Evolutionary conservation across 23 tunicate species (phyloP).

Genomic region (Clavelina lepadiformis): DNA sequence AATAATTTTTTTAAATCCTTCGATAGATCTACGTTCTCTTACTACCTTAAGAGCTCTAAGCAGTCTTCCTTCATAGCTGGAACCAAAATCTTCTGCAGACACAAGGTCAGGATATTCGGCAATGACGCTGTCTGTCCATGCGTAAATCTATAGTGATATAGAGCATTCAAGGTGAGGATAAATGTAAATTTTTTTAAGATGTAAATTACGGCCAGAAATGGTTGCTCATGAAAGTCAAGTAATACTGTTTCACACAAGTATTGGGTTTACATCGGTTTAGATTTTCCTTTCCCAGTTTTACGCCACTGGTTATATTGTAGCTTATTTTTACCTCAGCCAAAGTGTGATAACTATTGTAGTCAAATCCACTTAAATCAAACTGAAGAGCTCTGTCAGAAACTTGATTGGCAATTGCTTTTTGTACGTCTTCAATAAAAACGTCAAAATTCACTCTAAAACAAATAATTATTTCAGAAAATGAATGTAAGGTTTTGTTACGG

Average conservation of each 20-base stretch:
- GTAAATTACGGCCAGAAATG: too few relatives aligned
- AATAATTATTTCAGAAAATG: background rate
- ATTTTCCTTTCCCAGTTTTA: too few relatives aligned
- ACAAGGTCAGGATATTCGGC: slow-evolving; percentile 32
- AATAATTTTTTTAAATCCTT: too few relatives aligned
- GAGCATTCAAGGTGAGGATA: too few relatives aligned
- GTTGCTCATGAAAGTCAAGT: too few relatives aligned
- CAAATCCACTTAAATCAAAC: slow-evolving; percentile 36
- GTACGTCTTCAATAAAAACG: slow-evolving; percentile 77
- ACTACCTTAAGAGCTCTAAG: slow-evolving; percentile 52
- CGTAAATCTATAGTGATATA: slow-evolving; percentile 35
- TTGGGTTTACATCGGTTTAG: too few relatives aligned
- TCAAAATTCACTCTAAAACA: slow-evolving; percentile 41
- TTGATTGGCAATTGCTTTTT: slow-evolving; percentile 43
- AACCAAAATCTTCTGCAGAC: slow-evolving; percentile 21
- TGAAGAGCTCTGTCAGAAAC: slow-evolving; percentile 25
- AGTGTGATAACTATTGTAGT: slow-evolving; percentile 78
- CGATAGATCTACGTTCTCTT: too few relatives aligned
- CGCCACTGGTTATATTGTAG: too few relatives aligned
- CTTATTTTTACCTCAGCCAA: slow-evolving; percentile 87
- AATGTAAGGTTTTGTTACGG: too few relatives aligned
- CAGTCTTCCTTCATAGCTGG: slow-evolving; percentile 47
- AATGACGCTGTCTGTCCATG: slow-evolving; percentile 59
- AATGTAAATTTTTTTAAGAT: too few relatives aligned
- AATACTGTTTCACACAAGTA: too few relatives aligned